Base-by-base conservation (phyloP, 2,113 vertebrate genomes). In the Grammomys dolichurus region DNA sequence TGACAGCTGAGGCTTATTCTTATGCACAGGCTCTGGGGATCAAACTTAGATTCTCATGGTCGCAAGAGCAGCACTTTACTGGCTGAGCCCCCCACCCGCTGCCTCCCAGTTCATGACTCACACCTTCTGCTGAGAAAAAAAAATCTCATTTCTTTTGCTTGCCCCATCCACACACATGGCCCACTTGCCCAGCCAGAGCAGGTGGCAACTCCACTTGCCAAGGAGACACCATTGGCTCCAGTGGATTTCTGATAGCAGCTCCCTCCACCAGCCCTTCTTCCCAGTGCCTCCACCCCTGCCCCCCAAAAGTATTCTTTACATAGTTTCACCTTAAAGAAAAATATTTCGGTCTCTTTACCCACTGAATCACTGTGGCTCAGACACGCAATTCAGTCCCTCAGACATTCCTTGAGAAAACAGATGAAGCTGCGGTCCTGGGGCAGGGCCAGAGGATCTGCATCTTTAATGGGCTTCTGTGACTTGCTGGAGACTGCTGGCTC, bases 261-360 rank as follows among this genome's bases (percentile, higher is more conserved):
- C 16, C n/a, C 67, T 10, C 14, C 3, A 9, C 11, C 13, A 58
- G 36, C 36, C 26, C 14, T 73, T 96, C 17, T 65, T 85, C 54
- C 77, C 84, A 51, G n/a, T 82, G 56, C 19, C 58, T 69, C 31
- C 60, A 0, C 75, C 43, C 48, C 85, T 63, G 43, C 65, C 28
- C 33, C 33, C 19, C n/a, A 1, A 40, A 81, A 91, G 54, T 54
- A n/a, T 70, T 97, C 76, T 70, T 80, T 80, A 24, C 28, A 93
- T 63, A 80, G 26, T 17, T 60, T 93, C 58, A 67, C 77, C 67
- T 77, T 70, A 67, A 54, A n/a, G 19, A 72, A 81, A 26, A n/a
- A 46, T 58, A n/a, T 8, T 60, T 80, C 46, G 16, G 8, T 5
- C 31, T 82, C 80, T 91, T 56, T 24, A 19, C 14, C 58, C 36